Conservation (phyloP, 1,140 invertebrate species). For the Phymorhynchus buccinoides region DNA sequence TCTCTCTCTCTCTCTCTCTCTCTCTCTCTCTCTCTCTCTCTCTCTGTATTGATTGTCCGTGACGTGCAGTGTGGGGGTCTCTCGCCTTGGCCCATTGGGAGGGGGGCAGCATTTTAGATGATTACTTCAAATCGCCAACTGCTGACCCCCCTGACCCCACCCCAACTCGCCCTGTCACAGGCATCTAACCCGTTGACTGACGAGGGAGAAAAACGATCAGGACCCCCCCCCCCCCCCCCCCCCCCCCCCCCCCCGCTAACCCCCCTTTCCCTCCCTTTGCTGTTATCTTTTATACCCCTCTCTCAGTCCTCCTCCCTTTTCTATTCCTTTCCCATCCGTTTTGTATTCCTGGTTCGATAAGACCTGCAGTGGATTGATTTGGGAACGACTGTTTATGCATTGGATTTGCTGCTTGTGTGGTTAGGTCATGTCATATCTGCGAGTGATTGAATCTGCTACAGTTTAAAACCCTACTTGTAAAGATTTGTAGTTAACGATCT, state of each 20-base stretch:
- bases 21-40: neutral
- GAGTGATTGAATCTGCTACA: too few species aligned
- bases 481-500: too few species aligned
- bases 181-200: slow-evolving; percentile 24
- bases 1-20: neutral
- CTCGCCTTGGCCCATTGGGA: neutral
- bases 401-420: too few species aligned
- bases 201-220: slow-evolving; percentile 34
- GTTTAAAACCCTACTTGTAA: too few species aligned
- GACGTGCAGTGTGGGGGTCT: neutral
- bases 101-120: slow-evolving; percentile 31
- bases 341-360: too few species aligned
- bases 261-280: too few species aligned
- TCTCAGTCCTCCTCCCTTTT: too few species aligned
- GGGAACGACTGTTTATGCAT: too few species aligned
- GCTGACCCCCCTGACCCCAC: slow-evolving; percentile 25
- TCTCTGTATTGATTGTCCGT: neutral
- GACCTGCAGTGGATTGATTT: too few species aligned
- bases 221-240: neutral
- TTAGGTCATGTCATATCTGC: too few species aligned
- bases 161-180: slow-evolving; percentile 32
- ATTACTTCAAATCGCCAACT: slow-evolving; percentile 40
- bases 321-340: too few species aligned
- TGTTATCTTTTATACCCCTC: too few species aligned
- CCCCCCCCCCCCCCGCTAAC: neutral